phyloP scores from a whole-genome alignment of 2,888 invertebrate genomes.

The Spatulosminthurus flaviceps region DNA sequence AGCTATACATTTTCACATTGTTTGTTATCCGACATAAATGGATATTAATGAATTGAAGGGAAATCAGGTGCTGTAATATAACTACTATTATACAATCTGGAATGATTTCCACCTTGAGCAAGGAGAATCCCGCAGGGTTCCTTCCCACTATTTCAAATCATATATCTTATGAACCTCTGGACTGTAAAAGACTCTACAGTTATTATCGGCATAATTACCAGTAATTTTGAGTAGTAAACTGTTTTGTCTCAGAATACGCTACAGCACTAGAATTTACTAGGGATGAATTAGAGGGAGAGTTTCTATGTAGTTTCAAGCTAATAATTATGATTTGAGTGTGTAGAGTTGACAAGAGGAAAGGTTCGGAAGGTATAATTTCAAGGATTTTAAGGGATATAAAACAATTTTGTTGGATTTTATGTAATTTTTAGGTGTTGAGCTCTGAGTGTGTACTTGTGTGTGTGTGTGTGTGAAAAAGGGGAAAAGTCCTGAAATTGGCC shows the following conservation, averaged over 20 bases:
- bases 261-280: neutral
- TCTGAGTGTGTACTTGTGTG: too few relatives aligned
- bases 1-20: constrained; percentile 27
- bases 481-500: too few relatives aligned
- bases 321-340: too few relatives aligned
- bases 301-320: too few relatives aligned
- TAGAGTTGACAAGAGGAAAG: too few relatives aligned
- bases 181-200: neutral
- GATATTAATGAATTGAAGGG: constrained; percentile 51
- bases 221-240: neutral
- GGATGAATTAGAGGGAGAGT: too few relatives aligned
- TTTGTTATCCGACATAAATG: constrained; percentile 40
- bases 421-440: neutral
- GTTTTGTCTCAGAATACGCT: neutral
- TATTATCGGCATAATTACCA: constrained; percentile 3
- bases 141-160: neutral
- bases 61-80: constrained; percentile 15
- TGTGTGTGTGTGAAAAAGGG: too few relatives aligned
- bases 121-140: neutral
- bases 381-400: too few relatives aligned
- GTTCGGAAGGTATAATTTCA: too few relatives aligned
- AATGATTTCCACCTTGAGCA: constrained; percentile 29
- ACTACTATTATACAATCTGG: constrained; percentile 6
- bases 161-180: neutral
- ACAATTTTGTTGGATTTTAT: neutral